phyloP scores from a whole-genome alignment of 2,797 vertebrate genomes.

The Aldrovandia affinis region DNA sequence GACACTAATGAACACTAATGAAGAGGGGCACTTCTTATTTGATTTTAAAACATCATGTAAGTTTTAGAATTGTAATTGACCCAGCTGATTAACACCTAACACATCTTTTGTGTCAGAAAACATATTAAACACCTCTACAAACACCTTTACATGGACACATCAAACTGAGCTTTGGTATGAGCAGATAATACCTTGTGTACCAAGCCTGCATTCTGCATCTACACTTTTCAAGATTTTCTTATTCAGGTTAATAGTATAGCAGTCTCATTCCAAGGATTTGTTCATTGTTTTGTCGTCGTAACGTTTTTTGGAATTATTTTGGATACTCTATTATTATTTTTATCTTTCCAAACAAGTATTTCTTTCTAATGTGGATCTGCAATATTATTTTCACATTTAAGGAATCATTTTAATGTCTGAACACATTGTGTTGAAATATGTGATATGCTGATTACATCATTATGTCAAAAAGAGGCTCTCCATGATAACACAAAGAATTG shows the following conservation, averaged over 20 bases:
- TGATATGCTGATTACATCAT: no score
- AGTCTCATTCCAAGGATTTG: neutral
- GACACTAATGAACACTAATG: neutral
- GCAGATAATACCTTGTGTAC: neutral
- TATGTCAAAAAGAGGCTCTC: neutral
- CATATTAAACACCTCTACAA: no score
- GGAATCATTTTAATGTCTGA: neutral
- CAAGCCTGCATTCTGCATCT: neutral
- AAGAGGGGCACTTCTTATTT: neutral
- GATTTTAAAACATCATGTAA: neutral
- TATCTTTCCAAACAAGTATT: neutral
- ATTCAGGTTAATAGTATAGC: neutral
- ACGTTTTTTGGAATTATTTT: neutral
- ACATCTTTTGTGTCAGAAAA: neutral
- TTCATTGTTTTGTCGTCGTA: neutral
- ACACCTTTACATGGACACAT: neutral
- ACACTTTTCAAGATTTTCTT: neutral
- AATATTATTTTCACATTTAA: neutral
- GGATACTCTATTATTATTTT: neutral
- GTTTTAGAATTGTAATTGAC: neutral
- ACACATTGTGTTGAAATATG: neutral
- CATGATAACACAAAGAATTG: neutral
- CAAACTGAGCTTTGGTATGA: neutral
- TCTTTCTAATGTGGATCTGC: neutral
- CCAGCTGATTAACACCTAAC: neutral